Conservation (phyloP, 2,797 vertebrate genomes). For the Macropodus opercularis region DNA sequence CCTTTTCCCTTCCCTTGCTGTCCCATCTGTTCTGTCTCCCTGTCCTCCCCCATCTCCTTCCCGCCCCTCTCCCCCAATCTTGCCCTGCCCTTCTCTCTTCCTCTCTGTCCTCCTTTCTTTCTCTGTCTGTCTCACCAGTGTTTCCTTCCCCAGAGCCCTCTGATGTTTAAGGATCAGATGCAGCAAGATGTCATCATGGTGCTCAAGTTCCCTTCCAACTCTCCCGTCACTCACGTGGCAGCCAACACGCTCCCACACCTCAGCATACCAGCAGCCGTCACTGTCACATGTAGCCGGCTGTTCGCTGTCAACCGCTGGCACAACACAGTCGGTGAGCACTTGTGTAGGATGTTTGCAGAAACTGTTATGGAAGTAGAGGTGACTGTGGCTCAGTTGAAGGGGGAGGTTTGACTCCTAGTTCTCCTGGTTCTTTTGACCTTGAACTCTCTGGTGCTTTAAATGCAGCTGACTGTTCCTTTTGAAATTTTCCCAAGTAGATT, state of each 20-base stretch:
- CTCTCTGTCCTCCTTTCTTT: slow-evolving; percentile 66
- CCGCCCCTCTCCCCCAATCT: slow-evolving; percentile 17
- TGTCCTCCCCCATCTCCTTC: slow-evolving; percentile 40
- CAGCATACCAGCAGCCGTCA: slow-evolving; percentile 95
- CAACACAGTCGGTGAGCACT: slow-evolving; percentile 95
- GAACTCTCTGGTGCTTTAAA: no score
- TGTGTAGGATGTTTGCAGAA: neutral
- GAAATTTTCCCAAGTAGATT: no score
- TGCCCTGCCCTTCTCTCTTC: slow-evolving; percentile 1
- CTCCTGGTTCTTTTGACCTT: no score
- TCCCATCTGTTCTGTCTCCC: slow-evolving; percentile 61
- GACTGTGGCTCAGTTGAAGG: no score
- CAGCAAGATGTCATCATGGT: slow-evolving; percentile 99
- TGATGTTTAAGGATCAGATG: slow-evolving; percentile 99
- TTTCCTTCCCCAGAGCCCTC: slow-evolving; percentile 99
- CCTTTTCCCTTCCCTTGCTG: slow-evolving; percentile 61
- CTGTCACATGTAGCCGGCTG: slow-evolving; percentile 95
- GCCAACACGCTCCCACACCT: slow-evolving; percentile 98
- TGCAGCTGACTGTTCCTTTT: no score
- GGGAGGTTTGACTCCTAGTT: no score
- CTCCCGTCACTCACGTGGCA: slow-evolving; percentile 96
- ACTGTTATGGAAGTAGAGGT: no score
- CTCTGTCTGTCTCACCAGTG: slow-evolving; percentile 92
- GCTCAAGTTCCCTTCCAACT: slow-evolving; percentile 99
- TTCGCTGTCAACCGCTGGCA: slow-evolving; percentile 99